These are phyloP conservation scores for Hirtodrosophila confusa DNA, from an alignment of 2,888 invertebrate species.

Conservation along the genomic window DNA sequence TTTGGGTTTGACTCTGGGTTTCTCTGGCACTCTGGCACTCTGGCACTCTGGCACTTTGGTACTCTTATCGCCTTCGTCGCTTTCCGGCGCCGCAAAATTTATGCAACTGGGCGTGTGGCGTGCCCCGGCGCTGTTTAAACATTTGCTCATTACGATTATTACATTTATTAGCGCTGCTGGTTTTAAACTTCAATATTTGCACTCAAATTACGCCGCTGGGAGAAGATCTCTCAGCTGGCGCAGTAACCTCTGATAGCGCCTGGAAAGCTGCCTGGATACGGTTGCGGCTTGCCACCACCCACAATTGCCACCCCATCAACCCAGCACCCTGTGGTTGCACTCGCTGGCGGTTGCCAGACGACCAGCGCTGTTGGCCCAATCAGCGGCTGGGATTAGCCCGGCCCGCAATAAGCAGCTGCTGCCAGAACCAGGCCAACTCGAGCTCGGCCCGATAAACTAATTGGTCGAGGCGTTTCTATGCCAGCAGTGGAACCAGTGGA, in stretches of 20 bases:
- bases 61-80: conserved; percentile 32
- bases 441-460: conserved; percentile 25
- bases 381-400: conserved; percentile 52
- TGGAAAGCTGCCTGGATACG: conserved; percentile 10
- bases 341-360: conserved; percentile 38
- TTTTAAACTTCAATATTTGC: conserved; percentile 74
- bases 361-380: conserved; percentile 35
- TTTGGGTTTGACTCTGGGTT: too few species aligned
- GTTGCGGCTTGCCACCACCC: conserved; percentile 4
- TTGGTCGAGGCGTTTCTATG: conserved; percentile 38
- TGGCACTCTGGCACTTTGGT: conserved; percentile 6
- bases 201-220: conserved; percentile 68
- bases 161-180: conserved; percentile 63
- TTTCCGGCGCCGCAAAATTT: conserved; percentile 32
- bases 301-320: not conserved
- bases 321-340: conserved; percentile 17
- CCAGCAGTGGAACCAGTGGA: conserved; percentile 17
- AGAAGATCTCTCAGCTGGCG: conserved; percentile 34
- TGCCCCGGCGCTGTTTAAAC: conserved; percentile 52
- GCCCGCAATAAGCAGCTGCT: conserved; percentile 56
- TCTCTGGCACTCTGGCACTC: not conserved
- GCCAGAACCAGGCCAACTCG: conserved; percentile 9
- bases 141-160: conserved; percentile 79
- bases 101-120: conserved; percentile 32
- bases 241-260: conserved; percentile 22